phyloP scores from a whole-genome alignment of 92 coral and sea anemone genomes.

The Heteractis magnifica region DNA sequence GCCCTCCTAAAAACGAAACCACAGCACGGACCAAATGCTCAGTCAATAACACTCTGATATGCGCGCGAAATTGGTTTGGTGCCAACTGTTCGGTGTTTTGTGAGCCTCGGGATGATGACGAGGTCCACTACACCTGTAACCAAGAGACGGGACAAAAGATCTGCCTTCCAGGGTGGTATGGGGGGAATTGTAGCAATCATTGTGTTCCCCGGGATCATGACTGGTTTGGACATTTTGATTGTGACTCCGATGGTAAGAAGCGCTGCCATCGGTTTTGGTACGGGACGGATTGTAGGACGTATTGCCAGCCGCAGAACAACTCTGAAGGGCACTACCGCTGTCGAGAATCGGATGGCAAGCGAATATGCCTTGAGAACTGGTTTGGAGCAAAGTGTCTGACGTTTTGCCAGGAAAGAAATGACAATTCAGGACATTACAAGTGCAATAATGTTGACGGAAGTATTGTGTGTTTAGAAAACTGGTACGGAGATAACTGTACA shows the following conservation, averaged over 20 bases:
- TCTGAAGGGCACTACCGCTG: slow-evolving; percentile 56
- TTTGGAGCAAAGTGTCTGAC: slow-evolving; percentile 51
- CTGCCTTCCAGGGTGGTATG: slow-evolving; percentile 57
- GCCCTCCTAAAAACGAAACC: slow-evolving; percentile 39
- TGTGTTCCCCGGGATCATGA: slow-evolving; percentile 49
- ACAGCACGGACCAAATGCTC: slow-evolving; percentile 30
- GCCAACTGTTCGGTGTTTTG: slow-evolving; percentile 53
- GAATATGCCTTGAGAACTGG: slow-evolving; percentile 67
- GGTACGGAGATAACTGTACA: slow-evolving; percentile 72
- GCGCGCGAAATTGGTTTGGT: slow-evolving; percentile 64
- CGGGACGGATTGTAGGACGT: slow-evolving; percentile 47
- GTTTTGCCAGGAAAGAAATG: slow-evolving; percentile 46
- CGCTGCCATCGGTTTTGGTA: slow-evolving; percentile 52
- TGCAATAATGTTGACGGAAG: slow-evolving; percentile 56
- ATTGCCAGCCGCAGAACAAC: slow-evolving; percentile 38
- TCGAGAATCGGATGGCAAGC: slow-evolving; percentile 44
- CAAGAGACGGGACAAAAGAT: slow-evolving; percentile 37
- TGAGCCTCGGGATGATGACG: slow-evolving; percentile 42
- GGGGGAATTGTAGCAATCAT: slow-evolving; percentile 41
- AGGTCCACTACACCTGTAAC: slow-evolving; percentile 49
- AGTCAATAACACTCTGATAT: slow-evolving; percentile 44
- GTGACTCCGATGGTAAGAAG: slow-evolving; percentile 50
- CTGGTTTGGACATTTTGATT: slow-evolving; percentile 67
- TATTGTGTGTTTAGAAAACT: slow-evolving; percentile 54
- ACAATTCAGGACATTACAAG: slow-evolving; percentile 58